These are phyloP conservation scores for Numenius arquata DNA, from an alignment of 2,113 vertebrate species.

Conservation along the genomic window DNA sequence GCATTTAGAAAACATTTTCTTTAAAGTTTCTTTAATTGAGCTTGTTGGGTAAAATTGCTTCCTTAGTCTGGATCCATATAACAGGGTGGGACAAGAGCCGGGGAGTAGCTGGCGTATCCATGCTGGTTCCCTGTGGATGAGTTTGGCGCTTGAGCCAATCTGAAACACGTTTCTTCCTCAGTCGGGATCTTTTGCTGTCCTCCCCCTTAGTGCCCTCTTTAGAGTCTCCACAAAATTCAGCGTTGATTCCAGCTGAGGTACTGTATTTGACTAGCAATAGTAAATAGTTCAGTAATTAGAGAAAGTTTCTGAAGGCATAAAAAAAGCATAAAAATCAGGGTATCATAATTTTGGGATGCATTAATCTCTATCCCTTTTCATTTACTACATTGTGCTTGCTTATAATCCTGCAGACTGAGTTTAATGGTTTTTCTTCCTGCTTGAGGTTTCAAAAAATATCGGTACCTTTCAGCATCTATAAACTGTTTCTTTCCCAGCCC, in stretches of 20 bases:
- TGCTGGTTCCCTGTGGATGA: neutral
- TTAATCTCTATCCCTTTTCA: neutral
- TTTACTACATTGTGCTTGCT: neutral
- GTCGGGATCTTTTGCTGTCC: neutral
- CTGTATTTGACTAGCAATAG: neutral
- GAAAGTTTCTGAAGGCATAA: neutral
- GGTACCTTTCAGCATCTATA: neutral
- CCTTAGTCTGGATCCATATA: neutral
- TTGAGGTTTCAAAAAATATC: neutral
- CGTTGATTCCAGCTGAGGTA: neutral
- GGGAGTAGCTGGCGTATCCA: neutral
- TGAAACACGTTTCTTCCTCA: neutral
- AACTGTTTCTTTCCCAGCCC: neutral
- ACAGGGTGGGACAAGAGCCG: neutral
- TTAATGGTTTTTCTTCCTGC: neutral
- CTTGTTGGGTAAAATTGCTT: neutral
- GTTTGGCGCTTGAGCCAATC: neutral
- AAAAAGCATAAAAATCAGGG: neutral
- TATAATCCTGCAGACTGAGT: neutral
- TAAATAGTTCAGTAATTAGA: neutral
- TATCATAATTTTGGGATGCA: neutral
- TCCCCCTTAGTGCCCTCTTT: neutral
- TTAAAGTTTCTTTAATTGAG: neutral
- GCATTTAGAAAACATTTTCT: neutral
- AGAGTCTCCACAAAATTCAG: neutral